phyloP scores from a whole-genome alignment of 1,140 invertebrate species.

The Globodera ellingtonae region DNA sequence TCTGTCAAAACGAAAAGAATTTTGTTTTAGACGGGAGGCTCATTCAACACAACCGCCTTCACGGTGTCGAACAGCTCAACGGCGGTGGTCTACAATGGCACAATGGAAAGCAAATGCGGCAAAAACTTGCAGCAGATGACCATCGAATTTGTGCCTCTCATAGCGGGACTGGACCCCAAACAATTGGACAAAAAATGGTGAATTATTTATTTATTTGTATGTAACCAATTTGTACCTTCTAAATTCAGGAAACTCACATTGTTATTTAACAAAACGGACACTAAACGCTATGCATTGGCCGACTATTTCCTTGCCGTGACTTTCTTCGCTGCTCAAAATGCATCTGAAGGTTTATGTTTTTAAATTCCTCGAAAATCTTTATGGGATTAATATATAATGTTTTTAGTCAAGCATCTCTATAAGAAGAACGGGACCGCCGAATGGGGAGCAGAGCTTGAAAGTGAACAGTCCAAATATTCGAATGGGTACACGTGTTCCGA shows the following conservation, averaged over 20 bases:
- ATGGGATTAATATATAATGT: no score
- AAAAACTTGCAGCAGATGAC: background rate
- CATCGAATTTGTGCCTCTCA: background rate
- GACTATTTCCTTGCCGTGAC: background rate
- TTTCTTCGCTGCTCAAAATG: background rate
- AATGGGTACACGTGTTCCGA: constrained; percentile 17
- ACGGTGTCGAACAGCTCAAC: background rate
- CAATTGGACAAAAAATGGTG: background rate
- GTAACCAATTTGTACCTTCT: background rate
- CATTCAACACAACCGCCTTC: background rate
- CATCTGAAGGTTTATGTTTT: background rate
- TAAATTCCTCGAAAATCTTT: no score
- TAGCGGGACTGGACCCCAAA: background rate
- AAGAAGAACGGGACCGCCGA: background rate
- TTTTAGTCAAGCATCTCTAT: background rate
- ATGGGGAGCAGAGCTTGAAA: background rate
- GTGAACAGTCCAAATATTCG: background rate
- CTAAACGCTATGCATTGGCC: background rate
- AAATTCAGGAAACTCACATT: background rate
- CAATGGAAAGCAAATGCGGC: background rate
- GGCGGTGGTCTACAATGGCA: background rate
- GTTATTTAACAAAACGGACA: background rate
- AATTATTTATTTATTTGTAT: background rate
- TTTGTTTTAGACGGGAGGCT: background rate
- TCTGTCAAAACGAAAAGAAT: no score